Percentiles rank a stretch among this genome's conserved stretches.
Evolutionary conservation across 2,888 invertebrate genomes (phyloP).

Genomic region (Latheticus oryzae): DNA sequence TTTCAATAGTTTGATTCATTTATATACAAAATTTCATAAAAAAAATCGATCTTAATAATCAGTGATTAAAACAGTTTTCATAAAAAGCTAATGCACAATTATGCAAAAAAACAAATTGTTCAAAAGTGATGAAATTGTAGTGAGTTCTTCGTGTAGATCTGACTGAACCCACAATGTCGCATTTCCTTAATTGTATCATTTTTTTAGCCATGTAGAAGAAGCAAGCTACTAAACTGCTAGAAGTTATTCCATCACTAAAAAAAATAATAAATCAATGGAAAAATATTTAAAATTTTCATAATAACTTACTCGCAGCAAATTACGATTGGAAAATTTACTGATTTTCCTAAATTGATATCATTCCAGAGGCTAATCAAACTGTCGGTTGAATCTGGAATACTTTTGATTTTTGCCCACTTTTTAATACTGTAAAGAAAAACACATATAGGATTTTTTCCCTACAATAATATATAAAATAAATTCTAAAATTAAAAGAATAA

Average conservation of each 20-base stretch:
- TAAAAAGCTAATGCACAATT: conserved; percentile 11
- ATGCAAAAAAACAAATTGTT: conserved; percentile 25
- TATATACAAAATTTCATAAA: too few species aligned
- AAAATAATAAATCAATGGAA: too few species aligned
- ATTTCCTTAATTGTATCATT: conserved; percentile 15
- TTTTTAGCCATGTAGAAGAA: conserved; percentile 23
- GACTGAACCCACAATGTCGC: conserved; percentile 21
- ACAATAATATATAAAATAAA: too few species aligned
- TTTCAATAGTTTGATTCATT: too few species aligned
- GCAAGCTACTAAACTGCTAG: conserved; percentile 23
- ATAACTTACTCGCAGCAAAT: conserved; percentile 26
- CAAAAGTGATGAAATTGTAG: conserved; percentile 16
- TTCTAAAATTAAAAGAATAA: too few species aligned
- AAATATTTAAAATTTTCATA: too few species aligned
- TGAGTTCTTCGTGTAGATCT: conserved; percentile 8
- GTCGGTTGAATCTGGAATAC: conserved; percentile 4
- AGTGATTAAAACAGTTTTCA: conserved; percentile 5
- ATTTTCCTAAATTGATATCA: too few species aligned
- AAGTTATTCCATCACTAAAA: conserved; percentile 16
- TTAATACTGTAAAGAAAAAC: not conserved
- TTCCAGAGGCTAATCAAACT: conserved; percentile 15
- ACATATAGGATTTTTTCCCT: too few species aligned
- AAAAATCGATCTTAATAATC: too few species aligned
- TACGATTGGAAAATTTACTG: not conserved
- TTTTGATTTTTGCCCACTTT: conserved; percentile 19